Percentiles rank a stretch among this genome's conserved stretches.
These are phyloP conservation scores for Drosophila varians DNA, from an alignment of 1,140 invertebrate species.

Conservation along the genomic window DNA sequence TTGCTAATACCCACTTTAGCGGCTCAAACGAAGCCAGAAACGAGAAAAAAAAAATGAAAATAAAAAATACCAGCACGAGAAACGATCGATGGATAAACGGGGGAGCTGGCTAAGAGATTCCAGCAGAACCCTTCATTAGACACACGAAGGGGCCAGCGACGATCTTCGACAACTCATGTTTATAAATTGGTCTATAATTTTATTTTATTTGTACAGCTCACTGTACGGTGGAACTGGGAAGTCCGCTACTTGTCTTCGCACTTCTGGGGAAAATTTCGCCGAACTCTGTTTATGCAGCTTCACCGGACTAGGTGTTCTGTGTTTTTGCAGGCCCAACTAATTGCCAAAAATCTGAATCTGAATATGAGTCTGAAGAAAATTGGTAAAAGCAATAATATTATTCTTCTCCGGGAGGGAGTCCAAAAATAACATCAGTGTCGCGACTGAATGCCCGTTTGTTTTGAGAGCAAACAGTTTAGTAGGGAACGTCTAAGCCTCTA, in stretches of 20 bases:
- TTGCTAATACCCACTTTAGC: slow-evolving; percentile 72
- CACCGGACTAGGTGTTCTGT: neutral
- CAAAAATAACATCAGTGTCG: slow-evolving; percentile 49
- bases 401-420: neutral
- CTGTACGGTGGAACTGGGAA: neutral
- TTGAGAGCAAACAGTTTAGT: slow-evolving; percentile 66
- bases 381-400: slow-evolving; percentile 32
- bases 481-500: slow-evolving; percentile 38
- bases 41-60: neutral
- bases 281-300: slow-evolving; percentile 19
- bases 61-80: slow-evolving; percentile 14
- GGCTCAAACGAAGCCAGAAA: too few species aligned
- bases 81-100: slow-evolving; percentile 17
- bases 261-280: slow-evolving; percentile 26
- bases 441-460: slow-evolving; percentile 39
- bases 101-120: slow-evolving; percentile 38
- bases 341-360: slow-evolving; percentile 69
- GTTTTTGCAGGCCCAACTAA: slow-evolving; percentile 69
- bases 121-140: slow-evolving; percentile 72
- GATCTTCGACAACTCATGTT: slow-evolving; percentile 70
- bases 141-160: slow-evolving; percentile 53
- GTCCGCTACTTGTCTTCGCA: neutral
- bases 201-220: slow-evolving; percentile 75
- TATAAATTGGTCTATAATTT: slow-evolving; percentile 83
- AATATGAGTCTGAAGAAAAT: slow-evolving; percentile 55